Evolutionary conservation across 2,797 vertebrate genomes (phyloP).

Genomic region (Pseudochaenichthys georgianus): DNA sequence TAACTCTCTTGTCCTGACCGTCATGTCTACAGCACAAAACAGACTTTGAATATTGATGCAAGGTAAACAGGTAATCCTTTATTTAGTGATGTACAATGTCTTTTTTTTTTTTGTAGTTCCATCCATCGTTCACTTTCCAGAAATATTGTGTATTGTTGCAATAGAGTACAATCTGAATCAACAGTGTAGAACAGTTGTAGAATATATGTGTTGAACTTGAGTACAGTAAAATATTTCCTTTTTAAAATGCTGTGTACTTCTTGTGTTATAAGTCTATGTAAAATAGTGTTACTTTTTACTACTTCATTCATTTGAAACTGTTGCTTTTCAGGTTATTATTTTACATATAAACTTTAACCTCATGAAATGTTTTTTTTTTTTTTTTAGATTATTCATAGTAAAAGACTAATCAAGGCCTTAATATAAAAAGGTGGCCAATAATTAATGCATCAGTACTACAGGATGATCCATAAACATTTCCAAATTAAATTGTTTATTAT

Average conservation of each 20-base stretch:
- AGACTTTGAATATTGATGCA: constrained; percentile 58
- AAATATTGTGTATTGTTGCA: background rate
- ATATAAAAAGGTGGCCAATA: background rate
- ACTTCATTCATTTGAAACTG: background rate
- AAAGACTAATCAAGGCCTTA: background rate
- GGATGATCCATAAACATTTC: background rate
- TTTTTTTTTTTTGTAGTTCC: constrained; percentile 2
- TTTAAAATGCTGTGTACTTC: background rate
- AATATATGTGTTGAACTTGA: background rate
- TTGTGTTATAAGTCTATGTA: no score
- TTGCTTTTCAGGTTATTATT: background rate
- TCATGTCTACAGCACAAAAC: constrained; percentile 22
- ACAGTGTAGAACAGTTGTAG: background rate
- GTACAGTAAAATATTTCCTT: background rate
- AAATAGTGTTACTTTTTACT: background rate
- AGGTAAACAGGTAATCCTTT: constrained; percentile 31
- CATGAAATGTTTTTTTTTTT: background rate
- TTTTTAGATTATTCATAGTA: background rate
- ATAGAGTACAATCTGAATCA: background rate
- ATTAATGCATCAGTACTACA: background rate
- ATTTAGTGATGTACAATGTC: constrained; percentile 4
- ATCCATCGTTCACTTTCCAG: background rate
- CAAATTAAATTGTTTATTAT: background rate
- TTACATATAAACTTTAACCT: background rate
- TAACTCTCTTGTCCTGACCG: constrained; percentile 35